phyloP scores from a whole-genome alignment of 2,797 vertebrate species.

The Lates japonicus region DNA sequence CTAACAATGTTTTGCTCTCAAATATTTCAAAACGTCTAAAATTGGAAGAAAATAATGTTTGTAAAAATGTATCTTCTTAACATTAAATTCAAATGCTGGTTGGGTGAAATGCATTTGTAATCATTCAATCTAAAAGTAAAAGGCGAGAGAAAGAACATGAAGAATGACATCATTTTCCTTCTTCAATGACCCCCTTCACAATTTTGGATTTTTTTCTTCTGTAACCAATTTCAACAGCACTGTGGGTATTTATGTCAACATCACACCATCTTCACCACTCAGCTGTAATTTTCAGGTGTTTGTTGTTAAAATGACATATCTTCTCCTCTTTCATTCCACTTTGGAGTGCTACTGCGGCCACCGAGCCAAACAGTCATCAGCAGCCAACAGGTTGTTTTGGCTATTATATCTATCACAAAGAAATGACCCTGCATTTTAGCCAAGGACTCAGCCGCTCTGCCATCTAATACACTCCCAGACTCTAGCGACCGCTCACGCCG shows the following conservation, averaged over 20 bases:
- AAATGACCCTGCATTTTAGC: conserved; percentile 87
- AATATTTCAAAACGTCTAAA: conserved; percentile 76
- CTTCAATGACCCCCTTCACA: conserved; percentile 48
- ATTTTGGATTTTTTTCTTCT: conserved; percentile 42
- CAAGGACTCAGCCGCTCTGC: conserved; percentile 84
- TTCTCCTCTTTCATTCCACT: conserved; percentile 73
- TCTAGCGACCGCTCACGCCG: conserved; percentile 88
- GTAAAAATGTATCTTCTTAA: conserved; percentile 55
- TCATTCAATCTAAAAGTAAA: conserved; percentile 54
- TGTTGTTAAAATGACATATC: conserved; percentile 84
- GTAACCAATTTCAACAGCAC: conserved; percentile 58
- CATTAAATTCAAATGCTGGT: conserved; percentile 57
- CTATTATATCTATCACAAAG: conserved; percentile 91
- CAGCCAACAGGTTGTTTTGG: conserved; percentile 88
- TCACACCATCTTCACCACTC: conserved; percentile 63
- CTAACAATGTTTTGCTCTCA: conserved; percentile 83
- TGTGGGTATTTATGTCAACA: conserved; percentile 66
- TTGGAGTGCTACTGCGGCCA: conserved; percentile 72
- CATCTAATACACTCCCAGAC: conserved; percentile 92
- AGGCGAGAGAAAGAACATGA: conserved; percentile 20
- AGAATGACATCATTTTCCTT: conserved; percentile 52
- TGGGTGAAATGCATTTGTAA: conserved; percentile 40
- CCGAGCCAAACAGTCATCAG: conserved; percentile 84
- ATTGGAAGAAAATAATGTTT: conserved; percentile 71
- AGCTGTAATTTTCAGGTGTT: conserved; percentile 83